phyloP scores from a whole-genome alignment of 2,113 vertebrate species.

The Crotalus horridus region DNA sequence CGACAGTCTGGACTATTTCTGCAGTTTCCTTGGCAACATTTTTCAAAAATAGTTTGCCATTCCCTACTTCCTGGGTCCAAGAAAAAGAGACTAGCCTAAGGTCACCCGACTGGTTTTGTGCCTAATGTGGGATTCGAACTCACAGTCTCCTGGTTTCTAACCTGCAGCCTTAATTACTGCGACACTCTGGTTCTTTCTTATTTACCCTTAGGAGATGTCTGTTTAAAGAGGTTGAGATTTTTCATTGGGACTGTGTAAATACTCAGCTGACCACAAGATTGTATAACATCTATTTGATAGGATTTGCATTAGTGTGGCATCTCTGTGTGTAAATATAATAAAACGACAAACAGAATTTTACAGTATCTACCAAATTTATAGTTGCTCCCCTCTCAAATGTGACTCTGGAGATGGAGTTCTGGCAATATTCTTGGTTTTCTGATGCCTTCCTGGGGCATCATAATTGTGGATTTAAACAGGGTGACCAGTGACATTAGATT shows the following conservation, averaged over 20 bases:
- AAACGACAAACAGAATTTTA: background rate
- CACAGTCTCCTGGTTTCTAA: background rate
- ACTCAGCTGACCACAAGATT: background rate
- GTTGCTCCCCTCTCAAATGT: background rate
- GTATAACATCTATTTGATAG: background rate
- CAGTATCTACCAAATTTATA: background rate
- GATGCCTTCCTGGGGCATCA: background rate
- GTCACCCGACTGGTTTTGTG: background rate
- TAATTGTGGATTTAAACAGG: background rate
- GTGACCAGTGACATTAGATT: background rate
- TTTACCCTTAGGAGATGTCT: background rate
- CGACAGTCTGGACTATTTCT: background rate
- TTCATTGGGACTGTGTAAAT: background rate
- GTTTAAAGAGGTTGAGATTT: background rate
- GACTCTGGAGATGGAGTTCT: background rate
- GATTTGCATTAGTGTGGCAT: background rate
- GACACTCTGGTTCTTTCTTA: background rate
- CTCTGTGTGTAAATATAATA: background rate
- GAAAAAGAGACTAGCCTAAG: background rate
- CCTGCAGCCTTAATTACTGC: background rate
- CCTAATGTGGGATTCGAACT: background rate
- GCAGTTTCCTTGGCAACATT: background rate
- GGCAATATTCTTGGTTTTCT: background rate
- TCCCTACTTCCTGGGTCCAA: background rate
- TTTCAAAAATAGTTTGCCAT: background rate